These are phyloP conservation scores for Trimorus sp. DNA, from an alignment of 2,888 invertebrate species.

Conservation along the genomic window DNA sequence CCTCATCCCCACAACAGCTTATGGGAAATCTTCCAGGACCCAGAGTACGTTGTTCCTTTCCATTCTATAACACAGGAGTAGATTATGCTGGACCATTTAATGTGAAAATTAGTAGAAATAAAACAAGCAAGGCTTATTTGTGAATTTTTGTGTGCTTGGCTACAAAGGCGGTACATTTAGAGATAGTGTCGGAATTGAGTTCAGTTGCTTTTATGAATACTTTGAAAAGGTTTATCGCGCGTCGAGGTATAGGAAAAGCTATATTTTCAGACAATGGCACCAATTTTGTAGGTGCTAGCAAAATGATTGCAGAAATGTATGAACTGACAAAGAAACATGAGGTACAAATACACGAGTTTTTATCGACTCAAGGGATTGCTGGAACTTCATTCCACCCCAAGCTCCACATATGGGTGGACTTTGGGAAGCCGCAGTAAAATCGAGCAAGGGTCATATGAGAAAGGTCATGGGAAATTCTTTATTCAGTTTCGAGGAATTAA, in stretches of 20 bases:
- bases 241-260: constrained; percentile 15
- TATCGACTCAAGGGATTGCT: constrained; percentile 29
- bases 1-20: background rate
- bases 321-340: constrained; percentile 1
- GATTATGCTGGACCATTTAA: constrained; percentile 25
- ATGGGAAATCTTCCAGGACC: constrained; percentile 40
- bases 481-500: constrained; percentile 9
- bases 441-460: constrained; percentile 27
- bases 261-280: constrained; percentile 35
- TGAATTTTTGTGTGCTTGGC: background rate
- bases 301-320: constrained; percentile 3
- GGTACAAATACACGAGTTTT: constrained; percentile 14
- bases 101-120: constrained; percentile 12
- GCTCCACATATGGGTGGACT: constrained; percentile 58
- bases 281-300: constrained; percentile 35
- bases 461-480: constrained; percentile 13
- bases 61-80: constrained; percentile 23
- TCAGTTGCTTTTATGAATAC: constrained; percentile 24
- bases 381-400: constrained; percentile 52
- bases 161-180: constrained; percentile 31
- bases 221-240: constrained; percentile 32
- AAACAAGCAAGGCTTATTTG: constrained; percentile 13
- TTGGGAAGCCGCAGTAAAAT: constrained; percentile 58
- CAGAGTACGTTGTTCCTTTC: constrained; percentile 13
- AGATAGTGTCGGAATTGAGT: constrained; percentile 19